Evolutionary conservation across 2,888 invertebrate species (phyloP), one percentile per base, ranked within the genome.

Genomic region (Oxytorus armatus): DNA sequence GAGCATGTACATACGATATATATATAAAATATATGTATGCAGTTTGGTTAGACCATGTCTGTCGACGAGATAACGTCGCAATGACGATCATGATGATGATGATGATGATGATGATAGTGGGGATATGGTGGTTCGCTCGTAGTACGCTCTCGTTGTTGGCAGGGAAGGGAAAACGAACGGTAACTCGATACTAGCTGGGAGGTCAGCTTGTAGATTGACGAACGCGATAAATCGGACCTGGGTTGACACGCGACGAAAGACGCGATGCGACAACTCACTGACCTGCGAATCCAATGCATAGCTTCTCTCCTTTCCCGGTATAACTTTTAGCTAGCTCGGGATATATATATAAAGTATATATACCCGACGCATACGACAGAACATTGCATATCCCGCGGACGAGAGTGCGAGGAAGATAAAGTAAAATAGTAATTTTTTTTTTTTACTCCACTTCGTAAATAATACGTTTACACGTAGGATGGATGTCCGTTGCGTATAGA

Each of bases 251-350:
- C 81, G 86, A 78, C 86, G 88, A 88, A 83, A 86, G 87, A 91
- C 86, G 83, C 87, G 88, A 89, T 85, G 86, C 89, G 91, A 92
- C 91, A 90, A 87, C 90, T 84, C 91, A 91, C 89, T 91, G 91
- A 91, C 91, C 91, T 90, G 91, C 90, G 88, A 91, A 91, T 91
- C 90, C 91, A 90, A 90, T 91, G 90, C 91, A 90, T 90, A 89
- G 82, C 85, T 86, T 86, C 84, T 83, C 82, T 83, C 79, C 81
- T 68, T 65, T 59, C 44, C n/a, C 51, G 57, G 55, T 69, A 55
- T 33, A 33, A 18, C 36, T 69, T 36, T 42, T 39, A n/a, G 23
- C 36, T 47, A 42, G 0, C 47, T 16, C 44, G 44, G 16, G n/a
- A 47, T 36, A 29, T 25, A 16, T 42, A 25, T 23, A 23, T n/a